These are phyloP conservation scores for Bombus polaris DNA, from an alignment of 1,140 invertebrate genomes.

Conservation along the genomic window DNA sequence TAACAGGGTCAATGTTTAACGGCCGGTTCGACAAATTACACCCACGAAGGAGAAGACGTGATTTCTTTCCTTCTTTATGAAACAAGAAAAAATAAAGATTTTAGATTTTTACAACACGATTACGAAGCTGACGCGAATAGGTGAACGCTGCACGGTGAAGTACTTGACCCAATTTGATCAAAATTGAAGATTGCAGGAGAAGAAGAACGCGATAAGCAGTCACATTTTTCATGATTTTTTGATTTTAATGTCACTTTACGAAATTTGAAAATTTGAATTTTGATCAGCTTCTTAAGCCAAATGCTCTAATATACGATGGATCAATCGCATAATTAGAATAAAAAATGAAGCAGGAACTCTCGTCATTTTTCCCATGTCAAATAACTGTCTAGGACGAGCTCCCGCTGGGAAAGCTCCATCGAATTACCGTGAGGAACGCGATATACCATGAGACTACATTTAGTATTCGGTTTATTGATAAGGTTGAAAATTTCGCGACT, in stretches of 20 bases:
- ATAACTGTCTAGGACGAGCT: conserved; percentile 18
- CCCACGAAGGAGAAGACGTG: too few relatives aligned
- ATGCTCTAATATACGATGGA: background rate
- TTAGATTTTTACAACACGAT: too few relatives aligned
- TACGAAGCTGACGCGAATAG: too few relatives aligned
- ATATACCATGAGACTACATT: background rate
- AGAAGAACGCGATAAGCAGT: too few relatives aligned
- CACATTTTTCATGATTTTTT: background rate
- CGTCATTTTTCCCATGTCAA: conserved; percentile 34
- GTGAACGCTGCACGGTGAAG: too few relatives aligned
- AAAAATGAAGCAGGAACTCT: conserved; percentile 12
- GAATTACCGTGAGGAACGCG: background rate
- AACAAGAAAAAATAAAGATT: too few relatives aligned
- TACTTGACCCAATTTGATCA: too few relatives aligned
- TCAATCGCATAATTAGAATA: background rate
- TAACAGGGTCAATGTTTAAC: background rate
- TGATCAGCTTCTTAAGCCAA: background rate
- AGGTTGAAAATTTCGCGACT: background rate
- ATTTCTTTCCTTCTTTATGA: too few relatives aligned
- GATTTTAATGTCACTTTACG: background rate
- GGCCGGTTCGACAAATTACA: too few relatives aligned
- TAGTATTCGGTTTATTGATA: background rate
- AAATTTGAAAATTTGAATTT: background rate
- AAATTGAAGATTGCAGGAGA: too few relatives aligned
- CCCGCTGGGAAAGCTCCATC: background rate